Evolutionary conservation across 2,888 invertebrate genomes (phyloP).

Genomic region (Drosophila ochracea): DNA sequence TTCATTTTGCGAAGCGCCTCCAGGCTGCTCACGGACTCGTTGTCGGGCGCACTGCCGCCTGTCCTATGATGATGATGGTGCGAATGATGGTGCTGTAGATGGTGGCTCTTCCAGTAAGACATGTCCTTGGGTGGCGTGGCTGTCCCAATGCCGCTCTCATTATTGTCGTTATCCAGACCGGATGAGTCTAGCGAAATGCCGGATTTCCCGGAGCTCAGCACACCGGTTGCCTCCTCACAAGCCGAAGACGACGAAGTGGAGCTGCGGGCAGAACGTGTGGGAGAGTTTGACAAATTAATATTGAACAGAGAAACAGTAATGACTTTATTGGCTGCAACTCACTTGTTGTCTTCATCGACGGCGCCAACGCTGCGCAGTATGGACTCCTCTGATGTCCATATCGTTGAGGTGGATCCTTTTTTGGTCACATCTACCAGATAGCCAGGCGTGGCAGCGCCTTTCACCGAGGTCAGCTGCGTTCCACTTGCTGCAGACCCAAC

Average conservation of each 20-base stretch:
- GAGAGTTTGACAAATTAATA: conserved; percentile 38
- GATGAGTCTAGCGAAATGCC: conserved; percentile 85
- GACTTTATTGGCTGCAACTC: conserved; percentile 70
- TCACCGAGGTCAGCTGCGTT: conserved; percentile 59
- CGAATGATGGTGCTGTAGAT: conserved; percentile 69
- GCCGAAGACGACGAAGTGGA: conserved; percentile 85
- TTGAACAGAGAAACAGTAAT: conserved; percentile 8
- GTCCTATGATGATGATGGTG: conserved; percentile 65
- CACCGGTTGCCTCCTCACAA: conserved; percentile 84
- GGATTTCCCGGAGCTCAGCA: conserved; percentile 84
- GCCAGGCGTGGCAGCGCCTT: conserved; percentile 64
- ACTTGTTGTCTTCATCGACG: conserved; percentile 86
- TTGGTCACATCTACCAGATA: conserved; percentile 84
- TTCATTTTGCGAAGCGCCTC: conserved; percentile 83
- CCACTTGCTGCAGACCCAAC: conserved; percentile 38
- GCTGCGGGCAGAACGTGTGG: conserved; percentile 48
- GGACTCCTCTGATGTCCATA: conserved; percentile 85
- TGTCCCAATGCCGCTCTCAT: conserved; percentile 85
- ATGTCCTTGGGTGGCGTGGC: conserved; percentile 85
- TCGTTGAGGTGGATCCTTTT: conserved; percentile 85
- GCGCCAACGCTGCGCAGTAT: conserved; percentile 85
- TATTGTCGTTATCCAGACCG: conserved; percentile 84
- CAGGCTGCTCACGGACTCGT: conserved; percentile 83
- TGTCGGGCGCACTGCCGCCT: conserved; percentile 68
- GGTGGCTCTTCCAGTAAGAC: conserved; percentile 82